These are phyloP conservation scores for Meloidogyne hapla DNA, from an alignment of 1,140 invertebrate species.

Conservation along the genomic window DNA sequence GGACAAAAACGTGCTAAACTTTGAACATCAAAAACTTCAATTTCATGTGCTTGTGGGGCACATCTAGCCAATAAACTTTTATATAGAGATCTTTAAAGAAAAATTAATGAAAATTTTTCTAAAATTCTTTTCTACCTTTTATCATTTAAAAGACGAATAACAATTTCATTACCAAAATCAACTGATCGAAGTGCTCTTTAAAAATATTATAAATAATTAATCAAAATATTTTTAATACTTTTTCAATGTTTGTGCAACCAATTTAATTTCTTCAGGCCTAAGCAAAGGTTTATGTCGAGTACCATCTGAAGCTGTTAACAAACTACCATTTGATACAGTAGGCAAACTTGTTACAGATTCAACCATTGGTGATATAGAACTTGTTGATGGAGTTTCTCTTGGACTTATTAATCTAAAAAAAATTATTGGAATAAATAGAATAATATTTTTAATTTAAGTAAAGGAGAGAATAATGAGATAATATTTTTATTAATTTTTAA, in stretches of 20 bases:
- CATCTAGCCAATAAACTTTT: slow-evolving; percentile 27
- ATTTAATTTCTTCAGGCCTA: slow-evolving; percentile 6
- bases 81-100: slow-evolving; percentile 12
- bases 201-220: not conserved
- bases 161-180: slow-evolving; percentile 28
- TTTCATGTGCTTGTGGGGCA: slow-evolving; percentile 21
- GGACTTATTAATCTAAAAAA: not conserved
- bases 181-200: slow-evolving; percentile 10
- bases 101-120: not conserved
- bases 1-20: slow-evolving; percentile 26
- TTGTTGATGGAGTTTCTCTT: not conserved
- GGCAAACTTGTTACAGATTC: not conserved
- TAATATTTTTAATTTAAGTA: too few species aligned
- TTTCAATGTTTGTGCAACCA: slow-evolving; percentile 4
- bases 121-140: slow-evolving; percentile 22
- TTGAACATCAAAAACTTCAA: slow-evolving; percentile 24
- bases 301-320: not conserved
- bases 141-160: slow-evolving; percentile 23
- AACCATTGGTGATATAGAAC: slow-evolving; percentile 5
- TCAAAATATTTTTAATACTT: not conserved
- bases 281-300: not conserved
- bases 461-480: too few species aligned
- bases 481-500: too few species aligned
- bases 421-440: too few species aligned
- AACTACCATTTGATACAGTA: not conserved